Conservation (phyloP, 2,888 invertebrate species). For the Sphinx pinastri region DNA sequence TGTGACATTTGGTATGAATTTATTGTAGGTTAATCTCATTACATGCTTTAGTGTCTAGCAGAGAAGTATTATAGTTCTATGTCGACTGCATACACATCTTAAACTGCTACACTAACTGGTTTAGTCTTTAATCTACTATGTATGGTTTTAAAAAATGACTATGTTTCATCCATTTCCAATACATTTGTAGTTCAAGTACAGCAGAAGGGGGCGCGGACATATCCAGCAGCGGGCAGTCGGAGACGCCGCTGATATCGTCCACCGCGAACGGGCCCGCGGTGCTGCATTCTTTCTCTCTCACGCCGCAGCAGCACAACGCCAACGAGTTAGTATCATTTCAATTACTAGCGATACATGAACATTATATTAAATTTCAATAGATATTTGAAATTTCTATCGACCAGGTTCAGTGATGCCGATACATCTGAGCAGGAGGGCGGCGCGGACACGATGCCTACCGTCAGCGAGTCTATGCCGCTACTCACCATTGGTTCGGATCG, state of each 20-base stretch:
- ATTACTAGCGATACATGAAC: slow-evolving; percentile 14
- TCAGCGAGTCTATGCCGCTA: slow-evolving; percentile 74
- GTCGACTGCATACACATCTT: too few relatives aligned
- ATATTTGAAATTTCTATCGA: slow-evolving; percentile 47
- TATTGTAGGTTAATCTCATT: too few relatives aligned
- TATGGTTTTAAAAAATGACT: too few relatives aligned
- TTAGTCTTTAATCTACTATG: too few relatives aligned
- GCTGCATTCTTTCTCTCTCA: slow-evolving; percentile 68
- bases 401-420: slow-evolving; percentile 75
- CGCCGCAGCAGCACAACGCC: slow-evolving; percentile 65
- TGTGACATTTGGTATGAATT: neutral
- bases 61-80: too few relatives aligned
- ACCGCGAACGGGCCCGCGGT: slow-evolving; percentile 74
- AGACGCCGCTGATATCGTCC: slow-evolving; percentile 72
- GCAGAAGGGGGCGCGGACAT: slow-evolving; percentile 76
- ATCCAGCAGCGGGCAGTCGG: slow-evolving; percentile 73
- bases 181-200: slow-evolving; percentile 70
- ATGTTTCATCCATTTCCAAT: neutral
- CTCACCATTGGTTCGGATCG: slow-evolving; percentile 59
- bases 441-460: slow-evolving; percentile 72
- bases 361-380: slow-evolving; percentile 46
- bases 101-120: too few relatives aligned
- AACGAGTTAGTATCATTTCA: slow-evolving; percentile 66
- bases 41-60: too few relatives aligned
- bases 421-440: slow-evolving; percentile 78